A percentile compares a stretch with the other conserved stretches of the same genome.
Conservation (phyloP, 2,113 vertebrate genomes). For the Synchiropus splendidus region DNA sequence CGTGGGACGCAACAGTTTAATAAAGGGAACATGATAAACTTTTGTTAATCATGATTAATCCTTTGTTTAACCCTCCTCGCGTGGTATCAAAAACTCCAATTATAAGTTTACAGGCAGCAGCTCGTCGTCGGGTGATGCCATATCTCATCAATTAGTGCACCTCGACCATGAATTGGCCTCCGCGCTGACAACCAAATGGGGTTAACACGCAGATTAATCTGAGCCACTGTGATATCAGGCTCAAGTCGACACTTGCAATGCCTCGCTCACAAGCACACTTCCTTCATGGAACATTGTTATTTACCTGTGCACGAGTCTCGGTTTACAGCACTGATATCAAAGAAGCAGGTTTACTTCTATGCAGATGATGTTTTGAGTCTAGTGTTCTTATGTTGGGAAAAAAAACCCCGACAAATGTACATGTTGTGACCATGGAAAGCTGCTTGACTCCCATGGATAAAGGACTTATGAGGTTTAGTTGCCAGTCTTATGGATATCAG, state of each 20-base stretch:
- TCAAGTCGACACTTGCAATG: conserved; percentile 56
- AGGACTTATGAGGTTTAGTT: no score
- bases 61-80: conserved; percentile 55
- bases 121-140: conserved; percentile 57
- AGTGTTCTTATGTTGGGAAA: no score
- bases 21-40: conserved; percentile 53
- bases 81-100: conserved; percentile 64
- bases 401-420: no score
- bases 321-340: no score
- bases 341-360: no score
- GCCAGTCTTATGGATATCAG: no score
- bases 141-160: conserved; percentile 61
- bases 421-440: no score
- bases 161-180: conserved; percentile 59
- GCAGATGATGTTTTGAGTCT: no score
- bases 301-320: conserved; percentile 31
- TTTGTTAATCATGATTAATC: conserved; percentile 65
- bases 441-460: no score
- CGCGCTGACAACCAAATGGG: conserved; percentile 54
- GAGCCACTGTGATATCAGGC: conserved; percentile 61
- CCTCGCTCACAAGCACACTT: conserved; percentile 50
- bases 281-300: conserved; percentile 41
- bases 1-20: conserved; percentile 55
- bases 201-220: conserved; percentile 65
- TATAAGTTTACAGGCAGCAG: conserved; percentile 63